Evolutionary conservation across 2,888 invertebrate genomes (phyloP), one percentile per base, ranked within the genome.

Genomic region (Mamestra brassicae): DNA sequence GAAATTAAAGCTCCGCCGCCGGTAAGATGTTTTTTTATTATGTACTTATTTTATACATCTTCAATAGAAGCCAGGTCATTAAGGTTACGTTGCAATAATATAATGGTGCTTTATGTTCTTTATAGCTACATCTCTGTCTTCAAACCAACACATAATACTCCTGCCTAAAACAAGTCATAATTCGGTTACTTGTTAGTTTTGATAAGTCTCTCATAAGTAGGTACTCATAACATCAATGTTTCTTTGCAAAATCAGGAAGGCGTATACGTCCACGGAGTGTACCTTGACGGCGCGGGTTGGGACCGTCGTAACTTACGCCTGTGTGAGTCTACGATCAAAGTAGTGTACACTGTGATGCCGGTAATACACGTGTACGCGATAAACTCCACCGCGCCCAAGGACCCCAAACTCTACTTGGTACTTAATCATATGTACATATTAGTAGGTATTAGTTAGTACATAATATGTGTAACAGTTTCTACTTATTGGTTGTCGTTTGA

Each of bases 201-300:
- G 76, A 3, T 6, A 57, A 50, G 11, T 11, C 34, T 52, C 15
- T 74, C 13, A 17, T 26, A 26, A 26, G 26, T 26, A 26, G 26
- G 26, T 42, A 57, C 11, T 74, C 10, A 17, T 45, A 58, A 50
- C 7, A 66, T 76, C 15, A 54, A n/a, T 5, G 3, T 69, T 42
- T 47, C n/a, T 47, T 50, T 54, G 0, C 11, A 13, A 65, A 86
- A 91, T 63, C 87, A 98, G 97, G 98, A 98, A 91, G 98, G 99
- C 1, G 98, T 99, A 2, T 98, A 97, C 88, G 97, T 99, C 0
- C 98, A 98, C 89, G 99, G 99, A 0, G 95, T 99, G 66, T 99
- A 97, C 93, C 94, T 99, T 74, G 99, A 99, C 92, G 99, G 99
- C 0, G 99, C 98, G 3, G 98, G 98, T 3, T 99, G 99, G 99